Conservation (phyloP, 1,140 invertebrate genomes). For the Streblospio benedicti region DNA sequence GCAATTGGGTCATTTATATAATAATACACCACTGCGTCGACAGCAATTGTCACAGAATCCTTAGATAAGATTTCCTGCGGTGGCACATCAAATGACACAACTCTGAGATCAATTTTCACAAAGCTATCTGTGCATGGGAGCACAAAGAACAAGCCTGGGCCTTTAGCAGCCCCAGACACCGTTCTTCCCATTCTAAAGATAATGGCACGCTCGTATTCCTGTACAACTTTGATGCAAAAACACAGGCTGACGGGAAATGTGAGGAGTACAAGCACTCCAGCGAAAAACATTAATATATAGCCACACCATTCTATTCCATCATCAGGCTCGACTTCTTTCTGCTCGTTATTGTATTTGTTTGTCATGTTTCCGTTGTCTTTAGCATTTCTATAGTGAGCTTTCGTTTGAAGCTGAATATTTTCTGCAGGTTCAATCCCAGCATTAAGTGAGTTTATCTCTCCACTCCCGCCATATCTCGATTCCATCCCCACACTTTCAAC, state of each 20-base stretch:
- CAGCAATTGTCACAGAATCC: slow-evolving; percentile 84
- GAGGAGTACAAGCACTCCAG: slow-evolving; percentile 11
- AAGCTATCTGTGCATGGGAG: slow-evolving; percentile 85
- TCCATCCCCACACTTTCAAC: too few relatives aligned
- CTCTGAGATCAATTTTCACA: slow-evolving; percentile 71
- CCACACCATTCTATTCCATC: too few relatives aligned
- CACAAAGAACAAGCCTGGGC: slow-evolving; percentile 62
- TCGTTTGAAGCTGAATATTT: too few relatives aligned
- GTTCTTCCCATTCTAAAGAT: slow-evolving; percentile 53
- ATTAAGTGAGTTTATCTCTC: too few relatives aligned
- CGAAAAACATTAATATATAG: slow-evolving; percentile 8
- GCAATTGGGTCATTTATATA: slow-evolving; percentile 87
- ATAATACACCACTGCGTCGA: slow-evolving; percentile 84
- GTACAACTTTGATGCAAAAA: slow-evolving; percentile 25
- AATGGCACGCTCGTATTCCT: slow-evolving; percentile 46
- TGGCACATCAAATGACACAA: slow-evolving; percentile 85
- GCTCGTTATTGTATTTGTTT: too few relatives aligned
- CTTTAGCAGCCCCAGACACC: slow-evolving; percentile 74
- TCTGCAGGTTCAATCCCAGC: too few relatives aligned
- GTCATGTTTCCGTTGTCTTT: too few relatives aligned
- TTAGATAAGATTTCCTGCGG: slow-evolving; percentile 86
- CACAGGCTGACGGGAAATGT: slow-evolving; percentile 15
- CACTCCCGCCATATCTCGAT: too few relatives aligned
- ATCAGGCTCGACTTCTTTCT: too few relatives aligned
- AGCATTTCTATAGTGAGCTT: too few relatives aligned